Evolutionary conservation across 2,888 invertebrate genomes (phyloP).

Genomic region (Ophion ellenae): DNA sequence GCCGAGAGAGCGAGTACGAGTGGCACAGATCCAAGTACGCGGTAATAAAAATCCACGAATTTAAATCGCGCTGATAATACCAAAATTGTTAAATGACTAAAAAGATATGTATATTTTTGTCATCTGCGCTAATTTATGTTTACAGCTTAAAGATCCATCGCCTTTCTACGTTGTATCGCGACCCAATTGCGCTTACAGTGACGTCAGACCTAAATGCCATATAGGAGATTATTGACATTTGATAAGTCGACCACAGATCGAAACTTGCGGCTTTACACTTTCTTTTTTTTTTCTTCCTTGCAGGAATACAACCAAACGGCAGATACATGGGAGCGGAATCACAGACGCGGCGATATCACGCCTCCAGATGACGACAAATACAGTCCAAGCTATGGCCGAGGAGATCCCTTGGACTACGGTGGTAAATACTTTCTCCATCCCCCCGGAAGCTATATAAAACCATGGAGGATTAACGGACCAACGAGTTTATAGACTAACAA

Average conservation of each 20-base stretch:
- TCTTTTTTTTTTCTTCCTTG: constrained; percentile 1
- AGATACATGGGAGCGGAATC: constrained; percentile 51
- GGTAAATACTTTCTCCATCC: not conserved
- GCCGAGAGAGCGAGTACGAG: not conserved
- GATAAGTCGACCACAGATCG: constrained; percentile 21
- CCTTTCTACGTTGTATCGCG: not conserved
- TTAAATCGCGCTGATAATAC: constrained; percentile 34
- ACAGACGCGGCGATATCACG: constrained; percentile 62
- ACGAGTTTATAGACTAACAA: no score
- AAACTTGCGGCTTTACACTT: not conserved
- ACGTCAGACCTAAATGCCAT: constrained; percentile 8
- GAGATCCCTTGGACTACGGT: constrained; percentile 49
- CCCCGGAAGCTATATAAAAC: no score
- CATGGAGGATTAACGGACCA: no score
- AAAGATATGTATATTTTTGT: not conserved
- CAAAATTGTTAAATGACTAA: constrained; percentile 37
- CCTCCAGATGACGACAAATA: constrained; percentile 44
- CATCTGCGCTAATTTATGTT: constrained; percentile 26
- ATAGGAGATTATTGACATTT: constrained; percentile 17
- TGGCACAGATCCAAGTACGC: not conserved
- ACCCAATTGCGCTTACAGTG: constrained; percentile 26
- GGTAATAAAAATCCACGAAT: constrained; percentile 34
- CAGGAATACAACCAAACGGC: constrained; percentile 66
- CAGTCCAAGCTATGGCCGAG: constrained; percentile 12
- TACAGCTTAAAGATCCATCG: not conserved